Conservation (phyloP, 2,888 invertebrate genomes). For the Pollenia amentaria region DNA sequence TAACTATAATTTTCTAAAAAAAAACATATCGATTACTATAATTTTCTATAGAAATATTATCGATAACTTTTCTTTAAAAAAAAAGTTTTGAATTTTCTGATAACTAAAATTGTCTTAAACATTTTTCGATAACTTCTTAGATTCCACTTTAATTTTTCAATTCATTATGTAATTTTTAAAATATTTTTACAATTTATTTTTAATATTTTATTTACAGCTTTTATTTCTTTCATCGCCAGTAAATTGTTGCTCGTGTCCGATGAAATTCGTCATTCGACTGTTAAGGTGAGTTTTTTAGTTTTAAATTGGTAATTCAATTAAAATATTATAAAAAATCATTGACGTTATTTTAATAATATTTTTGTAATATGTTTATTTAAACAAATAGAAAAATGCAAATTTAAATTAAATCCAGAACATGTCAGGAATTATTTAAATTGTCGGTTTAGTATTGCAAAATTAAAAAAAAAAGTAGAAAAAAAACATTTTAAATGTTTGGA, state of each 20-base stretch:
- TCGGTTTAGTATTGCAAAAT: conserved; percentile 14
- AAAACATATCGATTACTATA: too few relatives aligned
- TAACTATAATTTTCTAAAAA: too few relatives aligned
- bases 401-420: conserved; percentile 35
- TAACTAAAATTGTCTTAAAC: too few relatives aligned
- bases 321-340: neutral
- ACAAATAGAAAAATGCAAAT: conserved; percentile 6
- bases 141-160: too few relatives aligned
- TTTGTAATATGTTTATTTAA: neutral
- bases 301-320: conserved; percentile 17
- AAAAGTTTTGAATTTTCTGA: too few relatives aligned
- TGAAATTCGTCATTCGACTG: conserved; percentile 42
- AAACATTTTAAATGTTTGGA: conserved; percentile 30
- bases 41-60: too few relatives aligned
- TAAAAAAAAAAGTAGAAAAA: neutral
- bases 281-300: conserved; percentile 54
- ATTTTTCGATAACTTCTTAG: too few relatives aligned
- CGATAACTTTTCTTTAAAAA: too few relatives aligned
- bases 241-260: neutral
- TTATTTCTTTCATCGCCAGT: neutral
- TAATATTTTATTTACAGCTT: conserved; percentile 5
- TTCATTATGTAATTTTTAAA: neutral
- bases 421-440: conserved; percentile 54
- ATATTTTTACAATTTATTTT: neutral
- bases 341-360: neutral